Percentiles rank a stretch among this genome's conserved stretches.
Evolutionary conservation across 2,113 vertebrate species (phyloP).

Genomic region (Gopherus evgoodei): DNA sequence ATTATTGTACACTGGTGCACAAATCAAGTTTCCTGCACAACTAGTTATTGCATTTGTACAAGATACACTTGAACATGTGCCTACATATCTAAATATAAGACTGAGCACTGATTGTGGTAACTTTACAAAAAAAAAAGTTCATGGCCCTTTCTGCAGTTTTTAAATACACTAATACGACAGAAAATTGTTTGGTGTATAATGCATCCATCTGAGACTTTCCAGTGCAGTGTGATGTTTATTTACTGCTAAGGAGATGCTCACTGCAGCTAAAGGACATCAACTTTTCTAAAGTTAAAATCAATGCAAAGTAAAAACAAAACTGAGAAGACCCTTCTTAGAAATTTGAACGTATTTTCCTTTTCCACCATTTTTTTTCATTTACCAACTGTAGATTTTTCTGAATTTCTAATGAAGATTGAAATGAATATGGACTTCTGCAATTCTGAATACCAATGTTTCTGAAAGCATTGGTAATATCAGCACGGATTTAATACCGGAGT

Average conservation of each 20-base stretch:
- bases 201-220: background rate
- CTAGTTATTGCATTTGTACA: background rate
- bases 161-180: background rate
- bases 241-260: background rate
- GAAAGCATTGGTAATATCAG: background rate
- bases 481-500: background rate
- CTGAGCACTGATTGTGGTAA: background rate
- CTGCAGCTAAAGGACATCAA: background rate
- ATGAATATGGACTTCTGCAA: background rate
- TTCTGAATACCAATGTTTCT: background rate
- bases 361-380: background rate
- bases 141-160: background rate
- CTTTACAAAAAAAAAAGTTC: background rate
- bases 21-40: background rate
- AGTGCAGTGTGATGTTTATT: background rate
- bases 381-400: background rate
- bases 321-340: background rate
- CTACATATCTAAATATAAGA: no score
- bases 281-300: conserved; percentile 7
- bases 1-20: background rate
- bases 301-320: background rate
- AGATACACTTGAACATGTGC: background rate
- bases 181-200: background rate
- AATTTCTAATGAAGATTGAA: background rate
- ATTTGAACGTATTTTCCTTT: background rate